These are phyloP conservation scores for Calliphora vomitoria DNA, from an alignment of 2,888 invertebrate genomes.

Conservation along the genomic window DNA sequence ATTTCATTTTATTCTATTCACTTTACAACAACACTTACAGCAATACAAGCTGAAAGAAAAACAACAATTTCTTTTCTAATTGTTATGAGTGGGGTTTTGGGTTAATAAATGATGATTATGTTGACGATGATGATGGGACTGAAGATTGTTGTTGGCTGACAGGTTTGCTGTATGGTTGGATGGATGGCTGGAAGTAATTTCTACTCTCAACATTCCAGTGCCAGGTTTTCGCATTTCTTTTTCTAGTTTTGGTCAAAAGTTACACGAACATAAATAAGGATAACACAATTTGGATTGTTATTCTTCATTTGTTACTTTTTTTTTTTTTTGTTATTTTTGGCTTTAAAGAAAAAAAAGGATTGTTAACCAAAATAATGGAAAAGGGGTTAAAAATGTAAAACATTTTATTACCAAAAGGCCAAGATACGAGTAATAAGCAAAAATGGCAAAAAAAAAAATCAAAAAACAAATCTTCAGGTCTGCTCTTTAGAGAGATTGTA, in stretches of 20 bases:
- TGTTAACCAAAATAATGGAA: not conserved
- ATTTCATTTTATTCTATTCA: not conserved
- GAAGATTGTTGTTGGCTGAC: not conserved
- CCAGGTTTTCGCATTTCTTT: not conserved
- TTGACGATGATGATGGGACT: constrained; percentile 18
- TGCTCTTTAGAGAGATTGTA: not conserved
- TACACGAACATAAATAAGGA: not conserved
- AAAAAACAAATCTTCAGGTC: not conserved
- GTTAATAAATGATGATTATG: constrained; percentile 54
- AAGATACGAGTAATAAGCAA: not conserved
- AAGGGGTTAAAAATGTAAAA: not conserved
- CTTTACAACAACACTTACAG: not conserved
- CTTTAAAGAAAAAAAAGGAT: not conserved
- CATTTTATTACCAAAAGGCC: not conserved
- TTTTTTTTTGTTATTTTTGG: not conserved
- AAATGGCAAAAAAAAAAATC: not conserved
- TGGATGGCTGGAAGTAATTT: not conserved
- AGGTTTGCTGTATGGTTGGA: not conserved
- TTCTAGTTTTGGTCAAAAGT: not conserved
- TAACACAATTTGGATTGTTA: not conserved
- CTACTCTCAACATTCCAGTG: not conserved
- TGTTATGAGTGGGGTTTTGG: constrained; percentile 43
- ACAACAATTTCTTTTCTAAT: constrained; percentile 43
- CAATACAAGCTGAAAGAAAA: not conserved
- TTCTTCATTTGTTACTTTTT: not conserved